phyloP scores from a whole-genome alignment of 1,140 invertebrate species.

The Drosophila neocordata region DNA sequence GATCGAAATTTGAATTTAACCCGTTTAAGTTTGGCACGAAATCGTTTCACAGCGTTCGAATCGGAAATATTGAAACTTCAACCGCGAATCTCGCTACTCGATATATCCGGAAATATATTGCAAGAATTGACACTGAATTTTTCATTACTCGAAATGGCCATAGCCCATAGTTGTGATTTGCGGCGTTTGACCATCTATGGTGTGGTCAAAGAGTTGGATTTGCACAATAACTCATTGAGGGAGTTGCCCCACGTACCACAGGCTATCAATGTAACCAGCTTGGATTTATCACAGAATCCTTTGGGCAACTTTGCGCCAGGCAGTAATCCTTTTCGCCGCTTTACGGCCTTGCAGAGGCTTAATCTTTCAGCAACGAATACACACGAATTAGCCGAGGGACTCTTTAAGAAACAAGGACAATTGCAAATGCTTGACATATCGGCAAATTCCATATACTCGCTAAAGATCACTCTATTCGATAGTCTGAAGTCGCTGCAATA shows the following conservation, averaged over 20 bases:
- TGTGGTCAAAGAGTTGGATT: constrained; percentile 59
- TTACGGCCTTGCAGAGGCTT: constrained; percentile 56
- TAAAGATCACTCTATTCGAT: constrained; percentile 76
- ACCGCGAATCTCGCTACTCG: constrained; percentile 46
- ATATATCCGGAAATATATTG: constrained; percentile 72
- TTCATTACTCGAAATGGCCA: constrained; percentile 43
- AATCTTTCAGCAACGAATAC: constrained; percentile 67
- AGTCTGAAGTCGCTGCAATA: constrained; percentile 74
- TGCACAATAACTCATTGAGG: constrained; percentile 76
- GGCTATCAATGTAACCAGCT: constrained; percentile 63
- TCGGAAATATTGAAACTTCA: constrained; percentile 72
- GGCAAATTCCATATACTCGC: constrained; percentile 64
- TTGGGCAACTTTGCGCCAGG: constrained; percentile 65
- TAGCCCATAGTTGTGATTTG: constrained; percentile 69
- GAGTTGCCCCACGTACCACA: constrained; percentile 72
- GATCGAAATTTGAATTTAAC: constrained; percentile 71
- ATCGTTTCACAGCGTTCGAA: constrained; percentile 68
- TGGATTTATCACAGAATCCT: constrained; percentile 75
- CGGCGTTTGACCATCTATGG: constrained; percentile 65
- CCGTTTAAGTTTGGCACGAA: constrained; percentile 57
- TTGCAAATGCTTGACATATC: constrained; percentile 76
- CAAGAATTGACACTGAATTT: constrained; percentile 76
- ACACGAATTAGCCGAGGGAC: constrained; percentile 66
- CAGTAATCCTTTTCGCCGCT: constrained; percentile 63
- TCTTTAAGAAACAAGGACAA: constrained; percentile 73